Evolutionary conservation across 2,888 invertebrate species (phyloP), one percentile per base, ranked within the genome.

Genomic region (Leptinotarsa juncta): DNA sequence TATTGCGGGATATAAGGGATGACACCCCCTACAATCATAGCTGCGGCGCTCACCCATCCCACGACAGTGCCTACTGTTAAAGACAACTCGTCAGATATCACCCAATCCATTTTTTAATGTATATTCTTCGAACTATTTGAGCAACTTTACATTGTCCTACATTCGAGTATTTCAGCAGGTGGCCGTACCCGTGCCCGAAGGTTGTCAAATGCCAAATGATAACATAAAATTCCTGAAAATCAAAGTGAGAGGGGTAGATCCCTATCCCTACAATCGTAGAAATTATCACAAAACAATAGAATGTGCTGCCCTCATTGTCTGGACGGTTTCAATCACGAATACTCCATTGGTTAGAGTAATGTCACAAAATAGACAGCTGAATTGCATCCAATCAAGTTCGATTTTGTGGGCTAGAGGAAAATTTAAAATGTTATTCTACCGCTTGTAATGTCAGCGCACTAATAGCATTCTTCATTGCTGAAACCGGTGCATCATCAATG

Each of bases 1-100:
- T 98, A 99, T 86, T 98, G 98, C 53, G 98, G 98, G 82, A 99
- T 94, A 86, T 97, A 99, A 42, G 98, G 98, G 78, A 97, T 93
- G 57, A 97, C 94, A 81, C 98, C 98, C 71, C 98, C 98, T 83
- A 98, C 92, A 77, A 98, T 95, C 96, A 98, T 98, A 78, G 96
- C 96, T 74, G 93, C 92, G 77, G 95, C 94, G 81, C 95, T 95
- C 72, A 93, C 90, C 93, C 94, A 95, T 75, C 94, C 93, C 51
- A 94, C 92, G 76, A 96, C 88, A 85, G 94, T 93, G 70, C 94
- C 92, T 78, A 96, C 91, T 18, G 94, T 94, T 69, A 94, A 88
- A 73, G 94, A 93, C 85, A 94, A 87, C 85, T 94, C 93, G 86
- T 94, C 94, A 82, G 92, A 93, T 88, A 94, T 92, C 82, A 94